A percentile compares a stretch with the other conserved stretches of the same genome.
phyloP scores from a whole-genome alignment of 2,113 vertebrate genomes.

The Dasyornis broadbenti region DNA sequence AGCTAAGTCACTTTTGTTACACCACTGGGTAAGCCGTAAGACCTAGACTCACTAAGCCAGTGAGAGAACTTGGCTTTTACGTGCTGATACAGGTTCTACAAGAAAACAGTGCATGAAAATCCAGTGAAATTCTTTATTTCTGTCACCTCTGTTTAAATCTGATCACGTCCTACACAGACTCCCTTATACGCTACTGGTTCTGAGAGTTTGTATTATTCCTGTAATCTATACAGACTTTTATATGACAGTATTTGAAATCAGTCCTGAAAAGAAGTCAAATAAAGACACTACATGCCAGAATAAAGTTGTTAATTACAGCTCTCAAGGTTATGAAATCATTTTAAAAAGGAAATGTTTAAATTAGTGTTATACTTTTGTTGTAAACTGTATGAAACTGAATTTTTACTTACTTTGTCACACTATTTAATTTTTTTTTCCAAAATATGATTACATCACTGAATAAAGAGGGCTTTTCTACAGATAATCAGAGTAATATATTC shows the following conservation, averaged over 20 bases:
- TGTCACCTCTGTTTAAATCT: background rate
- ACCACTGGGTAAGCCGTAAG: background rate
- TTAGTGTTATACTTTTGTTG: background rate
- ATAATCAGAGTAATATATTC: background rate
- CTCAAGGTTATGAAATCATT: background rate
- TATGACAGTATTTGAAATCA: background rate
- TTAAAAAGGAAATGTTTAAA: background rate
- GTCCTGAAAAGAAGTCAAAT: background rate
- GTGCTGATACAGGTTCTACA: background rate
- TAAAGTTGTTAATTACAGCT: background rate
- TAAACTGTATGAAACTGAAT: background rate
- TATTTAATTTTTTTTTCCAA: background rate
- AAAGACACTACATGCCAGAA: background rate
- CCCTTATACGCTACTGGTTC: background rate
- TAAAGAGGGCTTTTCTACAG: background rate
- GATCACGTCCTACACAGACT: background rate
- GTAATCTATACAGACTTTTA: background rate
- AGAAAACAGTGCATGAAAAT: background rate
- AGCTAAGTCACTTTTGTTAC: background rate
- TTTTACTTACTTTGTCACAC: background rate
- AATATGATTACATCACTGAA: background rate
- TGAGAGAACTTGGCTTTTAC: background rate
- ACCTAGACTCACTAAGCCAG: background rate
- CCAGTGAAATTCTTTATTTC: background rate
- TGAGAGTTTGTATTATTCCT: background rate